A percentile compares a stretch with the other conserved stretches of the same genome.
These are phyloP conservation scores for Hipposideros armiger DNA, from an alignment of 2,113 vertebrate genomes.

Conservation along the genomic window DNA sequence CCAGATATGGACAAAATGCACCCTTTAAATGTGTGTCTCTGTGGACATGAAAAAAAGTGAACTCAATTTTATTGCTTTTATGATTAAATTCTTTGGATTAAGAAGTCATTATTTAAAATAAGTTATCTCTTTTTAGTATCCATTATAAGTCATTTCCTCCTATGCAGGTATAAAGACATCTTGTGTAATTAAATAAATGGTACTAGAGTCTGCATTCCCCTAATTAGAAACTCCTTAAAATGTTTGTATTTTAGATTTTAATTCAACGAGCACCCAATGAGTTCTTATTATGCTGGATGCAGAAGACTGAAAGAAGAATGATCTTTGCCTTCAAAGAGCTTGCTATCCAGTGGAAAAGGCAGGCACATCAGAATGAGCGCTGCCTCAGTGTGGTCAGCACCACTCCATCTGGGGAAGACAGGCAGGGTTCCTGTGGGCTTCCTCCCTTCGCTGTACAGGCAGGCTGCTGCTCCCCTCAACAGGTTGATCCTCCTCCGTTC, in stretches of 20 bases:
- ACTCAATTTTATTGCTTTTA: not conserved
- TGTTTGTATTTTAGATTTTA: conserved; percentile 36
- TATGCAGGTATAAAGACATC: not conserved
- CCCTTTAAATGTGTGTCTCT: conserved; percentile 16
- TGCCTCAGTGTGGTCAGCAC: not conserved
- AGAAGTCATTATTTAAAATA: conserved; percentile 30
- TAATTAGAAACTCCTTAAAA: conserved; percentile 19
- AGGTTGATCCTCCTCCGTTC: not conserved
- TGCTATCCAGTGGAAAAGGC: rapidly evolving
- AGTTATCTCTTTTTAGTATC: conserved; percentile 5
- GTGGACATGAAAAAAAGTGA: not conserved
- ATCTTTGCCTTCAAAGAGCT: not conserved
- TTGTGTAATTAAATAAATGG: conserved; percentile 31
- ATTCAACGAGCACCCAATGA: conserved; percentile 5
- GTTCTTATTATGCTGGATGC: not conserved
- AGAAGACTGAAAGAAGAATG: not conserved
- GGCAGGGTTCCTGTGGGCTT: not conserved
- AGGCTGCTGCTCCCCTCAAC: not conserved
- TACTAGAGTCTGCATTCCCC: not conserved
- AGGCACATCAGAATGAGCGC: not conserved
- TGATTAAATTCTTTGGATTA: conserved; percentile 24
- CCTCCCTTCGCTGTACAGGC: not conserved
- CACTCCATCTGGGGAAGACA: not conserved
- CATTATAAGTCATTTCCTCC: not conserved
- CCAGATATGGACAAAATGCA: conserved; percentile 23